These are phyloP conservation scores for Drosophila ercepeae DNA, from an alignment of 1,140 invertebrate species.

Conservation along the genomic window DNA sequence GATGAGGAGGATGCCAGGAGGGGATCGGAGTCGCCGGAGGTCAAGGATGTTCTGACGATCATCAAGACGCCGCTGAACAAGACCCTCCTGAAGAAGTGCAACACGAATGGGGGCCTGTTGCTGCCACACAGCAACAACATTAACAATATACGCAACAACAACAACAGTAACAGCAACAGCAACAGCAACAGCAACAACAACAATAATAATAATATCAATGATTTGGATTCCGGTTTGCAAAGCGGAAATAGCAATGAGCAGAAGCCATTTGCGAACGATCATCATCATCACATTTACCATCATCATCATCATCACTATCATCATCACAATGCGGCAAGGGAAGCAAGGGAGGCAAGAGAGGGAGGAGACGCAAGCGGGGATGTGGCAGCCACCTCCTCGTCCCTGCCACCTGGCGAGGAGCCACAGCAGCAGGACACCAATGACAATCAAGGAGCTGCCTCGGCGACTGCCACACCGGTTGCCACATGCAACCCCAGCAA, in stretches of 20 bases:
- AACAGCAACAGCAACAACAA: constrained; percentile 17
- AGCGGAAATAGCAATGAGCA: constrained; percentile 76
- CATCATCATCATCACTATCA: constrained; percentile 65
- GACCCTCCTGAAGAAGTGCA: constrained; percentile 80
- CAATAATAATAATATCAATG: constrained; percentile 22
- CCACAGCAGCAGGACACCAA: not conserved
- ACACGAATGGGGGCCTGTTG: constrained; percentile 41
- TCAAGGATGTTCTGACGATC: constrained; percentile 60
- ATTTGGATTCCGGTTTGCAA: constrained; percentile 76
- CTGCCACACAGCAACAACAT: constrained; percentile 16
- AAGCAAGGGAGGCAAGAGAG: constrained; percentile 10
- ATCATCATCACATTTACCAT: constrained; percentile 67
- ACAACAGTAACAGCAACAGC: constrained; percentile 9
- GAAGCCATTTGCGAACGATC: constrained; percentile 76
- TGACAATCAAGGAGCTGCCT: constrained; percentile 1
- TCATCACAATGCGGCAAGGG: constrained; percentile 29
- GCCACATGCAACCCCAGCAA: constrained; percentile 61
- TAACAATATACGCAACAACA: constrained; percentile 12
- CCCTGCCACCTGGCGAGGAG: not conserved
- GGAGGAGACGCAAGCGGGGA: constrained; percentile 4
- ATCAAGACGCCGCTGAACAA: constrained; percentile 78
- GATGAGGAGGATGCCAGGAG: not conserved
- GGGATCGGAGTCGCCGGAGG: constrained; percentile 6
- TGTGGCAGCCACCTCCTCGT: not conserved
- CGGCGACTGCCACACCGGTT: constrained; percentile 26